Evolutionary conservation across 2,797 vertebrate species (phyloP).

Genomic region (Phoxinus dragarum): DNA sequence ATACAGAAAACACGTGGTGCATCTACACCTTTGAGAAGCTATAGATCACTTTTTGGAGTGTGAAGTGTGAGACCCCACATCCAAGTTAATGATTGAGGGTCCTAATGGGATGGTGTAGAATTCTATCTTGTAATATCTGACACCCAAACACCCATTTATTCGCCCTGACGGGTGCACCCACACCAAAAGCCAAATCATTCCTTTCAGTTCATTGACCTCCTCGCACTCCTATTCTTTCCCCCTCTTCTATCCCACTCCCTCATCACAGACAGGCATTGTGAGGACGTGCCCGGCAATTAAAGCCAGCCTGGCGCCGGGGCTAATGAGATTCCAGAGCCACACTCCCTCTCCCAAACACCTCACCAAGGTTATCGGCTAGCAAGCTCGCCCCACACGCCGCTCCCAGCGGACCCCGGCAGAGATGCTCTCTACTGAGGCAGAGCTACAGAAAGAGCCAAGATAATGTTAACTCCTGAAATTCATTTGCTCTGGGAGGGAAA

Average conservation of each 20-base stretch:
- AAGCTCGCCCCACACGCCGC: slow-evolving; percentile 48
- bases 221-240: slow-evolving; percentile 7
- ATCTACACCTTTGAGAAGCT: background rate
- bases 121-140: slow-evolving; percentile 38
- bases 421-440: slow-evolving; percentile 42
- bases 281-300: slow-evolving; percentile 59
- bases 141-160: slow-evolving; percentile 24
- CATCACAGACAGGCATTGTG: slow-evolving; percentile 55
- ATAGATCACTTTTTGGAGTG: too few species aligned
- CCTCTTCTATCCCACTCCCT: slow-evolving; percentile 36
- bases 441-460: slow-evolving; percentile 44
- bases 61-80: slow-evolving; percentile 1
- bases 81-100: background rate
- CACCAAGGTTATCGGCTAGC: slow-evolving; percentile 62
- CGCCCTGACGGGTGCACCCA: slow-evolving; percentile 32
- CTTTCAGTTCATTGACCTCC: slow-evolving; percentile 57
- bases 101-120: slow-evolving; percentile 15
- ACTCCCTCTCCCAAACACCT: slow-evolving; percentile 48
- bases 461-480: slow-evolving; percentile 53
- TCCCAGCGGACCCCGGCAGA: slow-evolving; percentile 43
- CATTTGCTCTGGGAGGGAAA: slow-evolving; percentile 44
- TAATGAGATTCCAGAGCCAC: slow-evolving; percentile 59
- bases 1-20: background rate
- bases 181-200: slow-evolving; percentile 50
- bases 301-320: slow-evolving; percentile 54